Conservation (phyloP, 2,797 vertebrate species). For the Prunella strophiata region DNA sequence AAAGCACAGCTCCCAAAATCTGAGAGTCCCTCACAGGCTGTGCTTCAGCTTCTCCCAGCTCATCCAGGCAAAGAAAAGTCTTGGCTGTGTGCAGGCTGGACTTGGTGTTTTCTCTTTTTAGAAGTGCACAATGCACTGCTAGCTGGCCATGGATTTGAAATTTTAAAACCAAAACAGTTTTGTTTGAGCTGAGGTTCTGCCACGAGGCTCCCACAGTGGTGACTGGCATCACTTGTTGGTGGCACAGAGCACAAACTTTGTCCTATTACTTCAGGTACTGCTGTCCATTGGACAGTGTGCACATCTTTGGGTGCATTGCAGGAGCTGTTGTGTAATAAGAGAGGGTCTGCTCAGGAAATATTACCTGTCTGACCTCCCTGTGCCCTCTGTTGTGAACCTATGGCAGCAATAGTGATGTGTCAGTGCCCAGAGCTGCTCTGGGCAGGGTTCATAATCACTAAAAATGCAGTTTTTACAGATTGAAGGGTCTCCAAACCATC, state of each 20-base stretch:
- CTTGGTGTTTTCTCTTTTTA: neutral
- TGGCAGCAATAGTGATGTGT: neutral
- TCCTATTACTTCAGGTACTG: neutral
- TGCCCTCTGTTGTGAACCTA: neutral
- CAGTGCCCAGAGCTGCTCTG: neutral
- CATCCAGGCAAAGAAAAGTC: neutral
- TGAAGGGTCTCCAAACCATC: neutral
- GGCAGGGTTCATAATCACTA: neutral
- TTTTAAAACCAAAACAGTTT: no score
- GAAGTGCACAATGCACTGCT: neutral
- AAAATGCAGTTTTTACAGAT: neutral
- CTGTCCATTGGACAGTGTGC: neutral
- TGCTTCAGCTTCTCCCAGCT: accelerated
- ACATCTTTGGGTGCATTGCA: neutral
- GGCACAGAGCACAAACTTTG: neutral
- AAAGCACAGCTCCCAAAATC: neutral
- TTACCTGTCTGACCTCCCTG: neutral
- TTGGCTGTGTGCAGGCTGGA: neutral
- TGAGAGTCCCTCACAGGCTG: neutral
- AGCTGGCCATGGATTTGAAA: neutral
- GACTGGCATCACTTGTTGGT: neutral
- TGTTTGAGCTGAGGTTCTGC: neutral
- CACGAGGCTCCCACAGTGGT: neutral
- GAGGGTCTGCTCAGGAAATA: neutral
- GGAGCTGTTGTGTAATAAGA: neutral